Base-by-base conservation (phyloP, 2,888 invertebrate genomes). In the Nomada ruficornis region DNA sequence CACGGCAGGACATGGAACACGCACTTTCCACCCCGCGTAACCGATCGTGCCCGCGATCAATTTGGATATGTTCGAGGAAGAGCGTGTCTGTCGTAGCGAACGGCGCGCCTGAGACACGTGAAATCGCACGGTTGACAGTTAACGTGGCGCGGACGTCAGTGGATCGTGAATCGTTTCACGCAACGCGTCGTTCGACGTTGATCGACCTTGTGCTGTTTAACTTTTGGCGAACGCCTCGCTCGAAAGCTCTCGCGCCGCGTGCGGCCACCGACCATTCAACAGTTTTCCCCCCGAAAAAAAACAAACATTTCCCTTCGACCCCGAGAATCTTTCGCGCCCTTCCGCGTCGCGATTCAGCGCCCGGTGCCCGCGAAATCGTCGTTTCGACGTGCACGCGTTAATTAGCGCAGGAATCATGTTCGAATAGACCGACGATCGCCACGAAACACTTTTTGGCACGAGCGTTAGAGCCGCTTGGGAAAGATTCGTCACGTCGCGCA, bases 151-250 rank as follows among this genome's bases (percentile, higher is more conserved):
- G 84, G 64, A 70, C 65, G 75, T 60, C 78, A 74, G 72, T 78
- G 78, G 60, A 82, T 57, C 83, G 67, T 59, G 72, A 68, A 81
- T 67, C 59, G 69, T 73, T 80, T 73, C 60, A 50, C 71, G 71
- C 70, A 64, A 36, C 71, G 62, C 36, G 18, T 13, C 63, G 71
- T 65, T 42, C 64, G 69, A 29, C 63, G 83, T 71, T 59, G 85
- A 42, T 67, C 85, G 87, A 85, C 86, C 86, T 86, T 86, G 86
- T 83, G 80, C 86, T n/a, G 77, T 78, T 79, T 72, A 77, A 85
- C 80, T 74, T 80, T 87, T 86, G 86, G 80, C 87, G 80, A 73
- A 60, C 62, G 70, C 69, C 60, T 73, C 36, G 5, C 36, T 59
- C 64, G 44, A 67, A 55, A 36, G 68, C 63, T 36, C 44, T 70